These are phyloP conservation scores for Canis aureus DNA, from an alignment of 2,113 vertebrate genomes.

Conservation along the genomic window DNA sequence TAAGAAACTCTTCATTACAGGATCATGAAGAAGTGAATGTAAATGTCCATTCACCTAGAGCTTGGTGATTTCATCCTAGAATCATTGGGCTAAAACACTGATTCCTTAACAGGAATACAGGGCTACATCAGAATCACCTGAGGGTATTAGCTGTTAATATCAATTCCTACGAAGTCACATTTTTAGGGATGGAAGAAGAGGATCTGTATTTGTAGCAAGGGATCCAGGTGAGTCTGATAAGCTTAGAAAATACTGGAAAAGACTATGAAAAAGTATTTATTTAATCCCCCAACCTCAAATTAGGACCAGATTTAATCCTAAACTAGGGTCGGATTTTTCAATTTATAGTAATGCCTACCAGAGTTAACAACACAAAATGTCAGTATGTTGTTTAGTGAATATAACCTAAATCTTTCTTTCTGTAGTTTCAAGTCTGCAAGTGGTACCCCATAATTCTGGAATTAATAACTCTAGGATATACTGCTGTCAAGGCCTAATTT, in stretches of 20 bases:
- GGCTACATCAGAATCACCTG: background rate
- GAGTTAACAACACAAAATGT: background rate
- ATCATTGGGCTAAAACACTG: background rate
- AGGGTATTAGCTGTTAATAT: background rate
- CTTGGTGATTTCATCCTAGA: background rate
- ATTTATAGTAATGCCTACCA: background rate
- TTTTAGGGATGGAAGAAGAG: background rate
- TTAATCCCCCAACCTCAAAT: background rate
- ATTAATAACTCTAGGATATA: background rate
- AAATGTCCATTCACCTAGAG: background rate
- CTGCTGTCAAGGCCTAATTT: background rate
- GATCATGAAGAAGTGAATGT: background rate
- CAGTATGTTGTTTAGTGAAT: background rate
- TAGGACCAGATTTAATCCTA: background rate
- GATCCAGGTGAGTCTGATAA: background rate
- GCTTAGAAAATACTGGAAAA: constrained; percentile 12
- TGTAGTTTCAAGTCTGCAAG: background rate
- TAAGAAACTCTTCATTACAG: background rate
- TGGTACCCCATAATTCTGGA: background rate
- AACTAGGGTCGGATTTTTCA: background rate
- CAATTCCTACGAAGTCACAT: background rate
- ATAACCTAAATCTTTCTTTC: background rate
- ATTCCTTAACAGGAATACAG: background rate
- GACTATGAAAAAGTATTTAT: background rate
- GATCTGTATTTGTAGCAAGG: background rate